phyloP scores from a whole-genome alignment of 2,888 invertebrate genomes.

The Acrobasis suavella region DNA sequence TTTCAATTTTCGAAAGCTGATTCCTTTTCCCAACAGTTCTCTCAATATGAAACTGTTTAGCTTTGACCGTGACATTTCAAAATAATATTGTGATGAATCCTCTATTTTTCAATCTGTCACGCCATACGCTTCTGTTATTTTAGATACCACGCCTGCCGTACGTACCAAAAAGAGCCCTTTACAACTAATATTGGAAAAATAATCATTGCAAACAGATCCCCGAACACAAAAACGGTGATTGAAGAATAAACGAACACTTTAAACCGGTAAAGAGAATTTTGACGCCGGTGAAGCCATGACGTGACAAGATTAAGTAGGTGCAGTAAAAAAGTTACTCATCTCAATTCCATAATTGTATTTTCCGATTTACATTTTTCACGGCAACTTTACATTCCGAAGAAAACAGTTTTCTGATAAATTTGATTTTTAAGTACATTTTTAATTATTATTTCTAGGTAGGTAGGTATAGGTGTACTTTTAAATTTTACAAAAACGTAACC shows the following conservation, averaged over 20 bases:
- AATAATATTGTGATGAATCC: background rate
- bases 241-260: constrained; percentile 5
- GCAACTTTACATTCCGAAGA: constrained; percentile 1
- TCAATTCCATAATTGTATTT: constrained; percentile 6
- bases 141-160: constrained; percentile 10
- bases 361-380: constrained; percentile 3
- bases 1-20: background rate
- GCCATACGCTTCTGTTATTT: constrained; percentile 17
- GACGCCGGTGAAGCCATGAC: constrained; percentile 8
- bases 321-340: constrained; percentile 6
- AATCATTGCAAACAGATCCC: constrained; percentile 5
- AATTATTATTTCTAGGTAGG: too few species aligned
- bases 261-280: constrained; percentile 13
- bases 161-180: constrained; percentile 7
- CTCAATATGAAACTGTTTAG: constrained; percentile 3
- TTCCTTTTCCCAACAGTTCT: too few species aligned
- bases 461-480: too few species aligned
- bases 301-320: constrained; percentile 13
- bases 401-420: too few species aligned
- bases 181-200: constrained; percentile 9
- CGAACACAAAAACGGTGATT: constrained; percentile 9
- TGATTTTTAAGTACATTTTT: too few species aligned
- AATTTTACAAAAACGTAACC: too few species aligned
- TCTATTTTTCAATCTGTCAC: constrained; percentile 15
- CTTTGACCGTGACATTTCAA: constrained; percentile 13